Conservation (phyloP, 2,113 vertebrate species). For the Myodes glareolus region DNA sequence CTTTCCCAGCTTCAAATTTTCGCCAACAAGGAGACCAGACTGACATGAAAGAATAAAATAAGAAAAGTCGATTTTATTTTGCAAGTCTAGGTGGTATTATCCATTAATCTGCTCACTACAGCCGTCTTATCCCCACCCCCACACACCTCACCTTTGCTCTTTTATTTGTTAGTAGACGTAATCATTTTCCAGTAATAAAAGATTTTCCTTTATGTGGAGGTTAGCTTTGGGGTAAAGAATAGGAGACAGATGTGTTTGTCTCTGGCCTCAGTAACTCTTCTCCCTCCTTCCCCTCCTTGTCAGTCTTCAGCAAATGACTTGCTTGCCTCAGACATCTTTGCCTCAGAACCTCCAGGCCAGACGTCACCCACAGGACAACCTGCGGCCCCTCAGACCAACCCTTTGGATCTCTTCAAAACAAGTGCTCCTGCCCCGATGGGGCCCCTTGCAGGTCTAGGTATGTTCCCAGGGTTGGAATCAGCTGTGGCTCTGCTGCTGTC, state of each 20-base stretch:
- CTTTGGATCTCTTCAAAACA: constrained; percentile 88
- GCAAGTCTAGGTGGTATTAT: not conserved
- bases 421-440: constrained; percentile 43
- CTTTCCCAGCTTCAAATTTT: constrained; percentile 48
- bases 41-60: not conserved
- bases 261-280: constrained; percentile 46
- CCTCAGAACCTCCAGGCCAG: constrained; percentile 75
- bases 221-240: not conserved
- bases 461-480: constrained; percentile 59
- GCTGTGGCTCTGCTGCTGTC: not conserved
- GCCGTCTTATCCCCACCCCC: not conserved
- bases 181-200: not conserved
- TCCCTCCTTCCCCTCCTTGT: constrained; percentile 24
- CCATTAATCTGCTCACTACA: not conserved
- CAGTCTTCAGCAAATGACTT: constrained; percentile 88
- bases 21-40: constrained; percentile 8
- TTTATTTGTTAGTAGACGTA: not conserved
- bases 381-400: constrained; percentile 68
- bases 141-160: not conserved
- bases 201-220: not conserved
- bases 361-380: constrained; percentile 69
- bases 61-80: not conserved
- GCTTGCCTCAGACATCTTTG: constrained; percentile 90
- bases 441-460: constrained; percentile 82
- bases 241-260: not conserved